Base-by-base conservation (phyloP, 2,113 vertebrate species). In the Chamaea fasciata region DNA sequence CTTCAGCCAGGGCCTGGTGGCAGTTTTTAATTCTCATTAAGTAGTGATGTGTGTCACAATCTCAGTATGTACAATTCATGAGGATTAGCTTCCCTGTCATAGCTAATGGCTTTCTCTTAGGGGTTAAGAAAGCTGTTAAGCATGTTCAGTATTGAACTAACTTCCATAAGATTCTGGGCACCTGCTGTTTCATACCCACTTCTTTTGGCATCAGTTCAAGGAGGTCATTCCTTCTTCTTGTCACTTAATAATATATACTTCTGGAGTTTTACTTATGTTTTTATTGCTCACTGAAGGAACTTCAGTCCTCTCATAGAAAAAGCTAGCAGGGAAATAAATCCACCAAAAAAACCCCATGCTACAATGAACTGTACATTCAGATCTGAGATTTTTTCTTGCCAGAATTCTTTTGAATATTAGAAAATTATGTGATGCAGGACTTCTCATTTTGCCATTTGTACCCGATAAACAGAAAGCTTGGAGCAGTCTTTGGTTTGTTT, bases 291-390 rank as follows among this genome's bases (percentile, higher is more conserved):
- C 10, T 63, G n/a, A 26, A 75, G 47, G 21, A 83, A 67, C 31
- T 75, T 89, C 17, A 64, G n/a, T 70, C 20, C 11, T 74, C 11
- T 31, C 18, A 7, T 49, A 3, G 41, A 28, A 74, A 87, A 91
- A 81, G 4, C 21, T 78, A 23, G 0, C 18, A 74, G 22, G 21
- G 20, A 92, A 82, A 73, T 69, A 65, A 89, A 88, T 50, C 1
- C 13, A 53, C 24, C 4, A 57, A 67, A 60, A 65, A 59, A 2
- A 0, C 0, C 1, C 2, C 7, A 5, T 67, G 31, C 33, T 70
- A 11, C 31, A 39, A 2, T 17, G 37, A 64, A 60, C 10, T 65
- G 18, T 35, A 78, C 13, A 13, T 47, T 42, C 31, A 42, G 14
- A 69, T 15, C 9, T 59, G 62, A 20, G 21, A 6, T 79, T 60